These are phyloP conservation scores for Poecilia latipinna DNA, from an alignment of 2,113 vertebrate genomes.

Conservation along the genomic window DNA sequence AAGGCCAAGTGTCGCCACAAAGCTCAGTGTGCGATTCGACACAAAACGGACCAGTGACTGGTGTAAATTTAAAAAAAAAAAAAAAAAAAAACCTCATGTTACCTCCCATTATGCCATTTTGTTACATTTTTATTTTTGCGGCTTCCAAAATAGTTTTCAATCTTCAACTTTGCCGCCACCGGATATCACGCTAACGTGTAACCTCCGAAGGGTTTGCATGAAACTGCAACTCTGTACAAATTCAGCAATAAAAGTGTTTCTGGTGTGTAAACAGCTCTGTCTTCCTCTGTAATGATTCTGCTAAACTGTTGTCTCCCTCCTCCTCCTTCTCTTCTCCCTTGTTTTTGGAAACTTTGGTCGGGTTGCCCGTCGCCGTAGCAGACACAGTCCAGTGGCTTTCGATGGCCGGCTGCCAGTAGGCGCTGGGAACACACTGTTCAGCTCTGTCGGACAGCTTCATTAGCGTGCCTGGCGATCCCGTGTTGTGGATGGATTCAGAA, in stretches of 20 bases:
- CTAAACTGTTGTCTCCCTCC: conserved; percentile 1
- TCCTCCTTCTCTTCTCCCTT: neutral
- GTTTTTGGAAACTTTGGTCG: conserved; percentile 56
- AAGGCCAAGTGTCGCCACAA: conserved; percentile 19
- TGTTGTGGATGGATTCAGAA: neutral
- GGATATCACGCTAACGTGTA: neutral
- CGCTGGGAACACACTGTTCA: conserved; percentile 44
- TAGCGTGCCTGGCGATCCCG: neutral
- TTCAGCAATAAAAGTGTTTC: neutral
- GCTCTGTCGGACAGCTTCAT: conserved; percentile 32
- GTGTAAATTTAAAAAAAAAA: conserved; percentile 40
- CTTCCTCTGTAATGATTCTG: conserved; percentile 3
- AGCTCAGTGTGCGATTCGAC: conserved; percentile 26
- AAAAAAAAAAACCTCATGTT: neutral
- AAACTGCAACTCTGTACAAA: neutral
- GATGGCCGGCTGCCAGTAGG: conserved; percentile 46
- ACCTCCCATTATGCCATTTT: neutral
- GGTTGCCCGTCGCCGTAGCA: conserved; percentile 30
- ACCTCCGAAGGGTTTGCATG: neutral
- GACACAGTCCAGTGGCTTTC: conserved; percentile 46
- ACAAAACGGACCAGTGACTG: conserved; percentile 38
- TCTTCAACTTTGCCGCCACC: neutral
- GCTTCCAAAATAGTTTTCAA: neutral
- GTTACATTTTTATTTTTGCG: neutral
- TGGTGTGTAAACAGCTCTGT: neutral